Evolutionary conservation across 2,113 vertebrate genomes (phyloP), one percentile per base, ranked within the genome.

Genomic region (Dermatemys mawii): DNA sequence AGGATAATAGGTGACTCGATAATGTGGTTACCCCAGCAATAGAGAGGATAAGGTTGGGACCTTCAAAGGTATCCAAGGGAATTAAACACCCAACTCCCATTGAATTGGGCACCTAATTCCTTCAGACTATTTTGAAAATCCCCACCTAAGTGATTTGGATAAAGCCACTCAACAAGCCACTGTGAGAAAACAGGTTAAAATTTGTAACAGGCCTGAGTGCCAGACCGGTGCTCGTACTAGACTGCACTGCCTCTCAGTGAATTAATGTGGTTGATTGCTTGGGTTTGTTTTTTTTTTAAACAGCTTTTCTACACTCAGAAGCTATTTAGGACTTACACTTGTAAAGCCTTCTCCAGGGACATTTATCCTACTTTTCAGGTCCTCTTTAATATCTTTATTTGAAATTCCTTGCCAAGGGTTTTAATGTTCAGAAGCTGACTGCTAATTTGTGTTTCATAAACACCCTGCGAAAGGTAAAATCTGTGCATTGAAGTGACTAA

Each of bases 231-330:
- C 86, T 91, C 81, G 88, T 91, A 87, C 86, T 89, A 80, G 91
- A 87, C 90, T 93, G 93, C 81, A 57, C 46, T 78, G 57, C 91
- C 89, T 90, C 93, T 89, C 63, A 89, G 63, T 95, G 96, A 96
- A 97, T 95, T 93, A 95, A 95, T 93, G 97, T 90, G 67, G 97
- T 97, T 48, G 96, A 97, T 97, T 90, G 60, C 60, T n/a, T 67
- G 57, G 87, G 93, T 94, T n/a, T 46, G 46, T 46, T 46, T 46
- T 95, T 97, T 94, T 94, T 96, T 95, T 89, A 78, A 97, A 95
- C 3, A 0, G 95, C 92, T 83, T 94, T 97, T 96, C 93, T 88
- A 89, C 89, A 93, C 88, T 89, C 86, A 57, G 92, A 91, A 95
- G 92, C 95, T 97, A 90, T 97, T 97, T 95, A 95, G 88, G 86